phyloP scores from a whole-genome alignment of 2,113 vertebrate genomes.

The Perca fluviatilis region DNA sequence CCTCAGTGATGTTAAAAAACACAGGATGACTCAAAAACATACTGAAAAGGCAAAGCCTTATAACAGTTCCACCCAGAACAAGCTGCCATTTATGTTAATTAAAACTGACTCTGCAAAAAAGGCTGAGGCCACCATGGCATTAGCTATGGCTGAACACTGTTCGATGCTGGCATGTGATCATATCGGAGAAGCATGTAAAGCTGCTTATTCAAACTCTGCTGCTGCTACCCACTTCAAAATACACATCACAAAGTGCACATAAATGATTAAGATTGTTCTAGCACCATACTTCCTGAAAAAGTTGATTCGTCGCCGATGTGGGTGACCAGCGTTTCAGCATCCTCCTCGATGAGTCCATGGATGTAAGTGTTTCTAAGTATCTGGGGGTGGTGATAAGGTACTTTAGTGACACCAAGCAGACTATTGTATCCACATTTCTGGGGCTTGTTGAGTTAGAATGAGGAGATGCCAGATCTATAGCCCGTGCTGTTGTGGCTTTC shows the following conservation, averaged over 20 bases:
- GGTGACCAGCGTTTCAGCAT: background rate
- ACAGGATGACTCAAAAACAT: background rate
- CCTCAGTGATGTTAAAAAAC: conserved; percentile 6
- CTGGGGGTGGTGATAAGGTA: background rate
- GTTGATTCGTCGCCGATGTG: conserved; percentile 16
- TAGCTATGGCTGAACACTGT: background rate
- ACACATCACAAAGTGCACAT: conserved; percentile 9
- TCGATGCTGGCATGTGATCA: background rate
- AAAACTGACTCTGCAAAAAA: background rate
- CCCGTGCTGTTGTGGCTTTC: background rate
- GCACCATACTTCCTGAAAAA: conserved; percentile 12
- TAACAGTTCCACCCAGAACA: background rate
- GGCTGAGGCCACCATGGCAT: conserved; percentile 1
- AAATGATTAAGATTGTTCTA: conserved; percentile 24
- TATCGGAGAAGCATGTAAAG: background rate
- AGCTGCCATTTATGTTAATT: background rate
- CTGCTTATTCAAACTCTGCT: conserved; percentile 10
- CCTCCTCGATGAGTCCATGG: conserved; percentile 7
- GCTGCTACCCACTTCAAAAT: conserved; percentile 15
- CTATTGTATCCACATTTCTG: background rate
- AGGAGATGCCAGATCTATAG: conserved; percentile 14
- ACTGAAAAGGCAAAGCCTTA: conserved; percentile 11
- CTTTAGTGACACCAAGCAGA: conserved; percentile 10
- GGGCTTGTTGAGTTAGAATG: conserved; percentile 14
- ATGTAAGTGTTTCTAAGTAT: conserved; percentile 2